Percentiles rank a stretch among this genome's conserved stretches.
These are phyloP conservation scores for Drosophila bunnanda DNA, from an alignment of 2,888 invertebrate species.

Conservation along the genomic window DNA sequence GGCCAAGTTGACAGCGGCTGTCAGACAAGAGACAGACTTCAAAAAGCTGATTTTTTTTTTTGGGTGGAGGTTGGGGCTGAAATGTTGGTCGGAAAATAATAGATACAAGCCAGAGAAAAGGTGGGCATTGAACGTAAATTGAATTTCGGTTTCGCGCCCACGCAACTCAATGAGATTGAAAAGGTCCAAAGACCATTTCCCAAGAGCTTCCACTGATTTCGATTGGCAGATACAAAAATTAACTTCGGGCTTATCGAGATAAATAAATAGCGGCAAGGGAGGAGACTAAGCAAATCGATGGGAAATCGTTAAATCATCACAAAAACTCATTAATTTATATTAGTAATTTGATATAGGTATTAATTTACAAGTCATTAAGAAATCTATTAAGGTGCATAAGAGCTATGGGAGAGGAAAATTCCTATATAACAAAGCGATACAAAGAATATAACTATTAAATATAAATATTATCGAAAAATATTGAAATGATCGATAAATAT, in stretches of 20 bases:
- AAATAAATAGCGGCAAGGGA: conserved; percentile 1
- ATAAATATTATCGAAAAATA: too few relatives aligned
- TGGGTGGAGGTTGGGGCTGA: not conserved
- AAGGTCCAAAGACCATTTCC: conserved; percentile 12
- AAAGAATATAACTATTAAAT: too few relatives aligned
- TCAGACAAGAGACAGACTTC: conserved; percentile 30
- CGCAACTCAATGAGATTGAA: conserved; percentile 9
- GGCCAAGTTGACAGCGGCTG: conserved; percentile 36
- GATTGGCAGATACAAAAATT: conserved; percentile 11
- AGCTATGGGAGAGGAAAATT: not conserved
- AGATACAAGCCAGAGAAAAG: not conserved
- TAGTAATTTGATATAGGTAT: not conserved
- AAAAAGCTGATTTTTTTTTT: conserved; percentile 20
- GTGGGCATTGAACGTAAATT: conserved; percentile 44
- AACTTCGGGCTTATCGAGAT: not conserved
- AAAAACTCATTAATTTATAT: conserved; percentile 7
- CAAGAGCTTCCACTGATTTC: conserved; percentile 3
- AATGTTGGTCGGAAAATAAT: conserved; percentile 1
- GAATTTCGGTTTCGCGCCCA: conserved; percentile 46
- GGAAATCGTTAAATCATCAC: conserved; percentile 1
- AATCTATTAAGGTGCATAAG: not conserved
- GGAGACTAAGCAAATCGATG: not conserved
- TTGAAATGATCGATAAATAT: too few relatives aligned
- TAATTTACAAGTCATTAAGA: not conserved
- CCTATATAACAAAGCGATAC: not conserved